A percentile compares a stretch with the other conserved stretches of the same genome.
Evolutionary conservation across 2,113 vertebrate genomes (phyloP).

Genomic region (Empidonax traillii): DNA sequence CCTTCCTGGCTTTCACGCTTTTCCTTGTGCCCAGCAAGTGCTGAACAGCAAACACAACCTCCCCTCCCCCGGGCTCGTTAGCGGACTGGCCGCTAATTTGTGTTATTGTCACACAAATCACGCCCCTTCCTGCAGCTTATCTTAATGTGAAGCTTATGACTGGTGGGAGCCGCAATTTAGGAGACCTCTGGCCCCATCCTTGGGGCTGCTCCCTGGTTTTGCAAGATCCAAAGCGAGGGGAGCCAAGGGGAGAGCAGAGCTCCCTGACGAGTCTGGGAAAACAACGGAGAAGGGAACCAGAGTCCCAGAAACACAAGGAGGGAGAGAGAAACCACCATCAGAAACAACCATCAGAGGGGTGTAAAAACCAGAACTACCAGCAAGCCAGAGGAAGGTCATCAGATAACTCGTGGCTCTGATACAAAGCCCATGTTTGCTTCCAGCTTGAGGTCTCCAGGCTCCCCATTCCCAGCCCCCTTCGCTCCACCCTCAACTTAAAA

Average conservation of each 20-base stretch:
- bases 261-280: background rate
- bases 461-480: background rate
- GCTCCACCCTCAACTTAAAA: background rate
- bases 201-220: background rate
- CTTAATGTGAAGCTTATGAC: background rate
- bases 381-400: background rate
- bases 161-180: background rate
- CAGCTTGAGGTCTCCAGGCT: background rate
- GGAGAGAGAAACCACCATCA: background rate
- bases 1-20: background rate
- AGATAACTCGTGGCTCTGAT: fast-evolving
- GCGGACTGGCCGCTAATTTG: background rate
- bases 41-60: background rate
- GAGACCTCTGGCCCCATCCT: background rate
- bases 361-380: background rate
- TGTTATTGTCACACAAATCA: background rate
- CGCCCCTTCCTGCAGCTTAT: background rate
- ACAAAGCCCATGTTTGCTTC: background rate
- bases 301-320: background rate
- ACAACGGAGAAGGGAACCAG: background rate
- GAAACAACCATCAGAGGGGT: fast-evolving
- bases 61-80: background rate
- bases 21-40: background rate
- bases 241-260: background rate
- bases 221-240: fast-evolving